A percentile compares a stretch with the other conserved stretches of the same genome.
phyloP scores from a whole-genome alignment of 2,113 vertebrate genomes.

The Dendrocopos noguchii region DNA sequence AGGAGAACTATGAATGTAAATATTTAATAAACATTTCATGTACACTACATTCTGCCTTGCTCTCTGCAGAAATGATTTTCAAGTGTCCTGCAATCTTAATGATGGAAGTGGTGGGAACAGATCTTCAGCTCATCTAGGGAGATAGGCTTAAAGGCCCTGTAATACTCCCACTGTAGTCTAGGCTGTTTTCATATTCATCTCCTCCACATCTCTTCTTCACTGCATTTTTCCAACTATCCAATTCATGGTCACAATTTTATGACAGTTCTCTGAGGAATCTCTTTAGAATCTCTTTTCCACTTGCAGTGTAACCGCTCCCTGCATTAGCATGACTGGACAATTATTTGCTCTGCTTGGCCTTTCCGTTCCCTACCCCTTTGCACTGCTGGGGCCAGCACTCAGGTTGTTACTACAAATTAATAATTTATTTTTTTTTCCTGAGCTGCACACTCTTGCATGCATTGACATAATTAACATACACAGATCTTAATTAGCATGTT shows the following conservation, averaged over 20 bases:
- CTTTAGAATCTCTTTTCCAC: not conserved
- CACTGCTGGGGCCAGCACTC: not conserved
- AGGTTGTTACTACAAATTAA: slow-evolving; percentile 59
- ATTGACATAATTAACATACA: slow-evolving; percentile 65
- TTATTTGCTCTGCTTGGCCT: slow-evolving; percentile 26
- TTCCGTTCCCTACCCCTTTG: slow-evolving; percentile 23
- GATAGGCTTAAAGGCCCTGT: not conserved
- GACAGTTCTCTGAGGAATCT: not conserved
- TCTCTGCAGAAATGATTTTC: not conserved
- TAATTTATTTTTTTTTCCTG: not conserved
- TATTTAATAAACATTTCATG: not conserved
- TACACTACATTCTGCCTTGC: not conserved
- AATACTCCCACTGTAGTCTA: not conserved
- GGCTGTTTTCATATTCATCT: not conserved
- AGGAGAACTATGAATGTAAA: not conserved
- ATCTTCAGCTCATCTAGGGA: not conserved
- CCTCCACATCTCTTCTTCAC: not conserved
- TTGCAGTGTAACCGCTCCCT: not conserved
- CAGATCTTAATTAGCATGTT: slow-evolving; percentile 61
- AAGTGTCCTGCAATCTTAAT: not conserved
- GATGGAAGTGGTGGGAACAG: not conserved
- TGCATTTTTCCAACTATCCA: not conserved
- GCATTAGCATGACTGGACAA: not conserved
- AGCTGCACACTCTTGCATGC: not conserved
- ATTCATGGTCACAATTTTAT: not conserved